These are phyloP conservation scores for Hemibagrus guttatus DNA, from an alignment of 2,797 vertebrate genomes.

Conservation along the genomic window DNA sequence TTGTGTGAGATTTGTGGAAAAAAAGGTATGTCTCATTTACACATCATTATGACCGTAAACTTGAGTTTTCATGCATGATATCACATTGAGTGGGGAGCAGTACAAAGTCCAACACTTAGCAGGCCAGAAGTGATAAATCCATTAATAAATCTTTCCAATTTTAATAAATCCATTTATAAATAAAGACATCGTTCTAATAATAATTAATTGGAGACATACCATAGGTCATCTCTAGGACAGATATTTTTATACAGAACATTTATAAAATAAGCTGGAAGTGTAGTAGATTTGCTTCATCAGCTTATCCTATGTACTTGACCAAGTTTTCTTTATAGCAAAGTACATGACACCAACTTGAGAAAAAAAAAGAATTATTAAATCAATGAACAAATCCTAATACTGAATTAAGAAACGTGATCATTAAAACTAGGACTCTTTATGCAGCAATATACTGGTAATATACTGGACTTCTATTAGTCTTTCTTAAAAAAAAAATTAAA, in stretches of 20 bases:
- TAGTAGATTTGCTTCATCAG: background rate
- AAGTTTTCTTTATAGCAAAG: background rate
- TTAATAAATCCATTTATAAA: background rate
- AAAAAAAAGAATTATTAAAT: background rate
- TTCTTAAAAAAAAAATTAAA: too few species aligned
- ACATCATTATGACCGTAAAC: background rate
- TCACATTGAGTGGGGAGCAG: background rate
- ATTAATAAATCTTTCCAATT: too few species aligned
- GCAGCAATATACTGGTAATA: background rate
- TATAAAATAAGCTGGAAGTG: background rate
- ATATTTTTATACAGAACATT: background rate
- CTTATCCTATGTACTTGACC: background rate
- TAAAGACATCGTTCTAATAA: background rate
- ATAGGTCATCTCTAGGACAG: background rate
- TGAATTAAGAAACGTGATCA: background rate
- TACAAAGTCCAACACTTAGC: too few species aligned
- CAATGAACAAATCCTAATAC: background rate
- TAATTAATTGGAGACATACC: background rate
- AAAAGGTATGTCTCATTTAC: background rate
- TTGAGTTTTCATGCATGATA: background rate
- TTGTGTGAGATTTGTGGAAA: background rate
- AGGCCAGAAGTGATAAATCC: too few species aligned
- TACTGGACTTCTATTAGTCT: background rate
- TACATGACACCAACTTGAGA: background rate
- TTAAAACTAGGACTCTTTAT: background rate